phyloP scores from a whole-genome alignment of 2,797 vertebrate genomes.

The Benthosema pterotum region DNA sequence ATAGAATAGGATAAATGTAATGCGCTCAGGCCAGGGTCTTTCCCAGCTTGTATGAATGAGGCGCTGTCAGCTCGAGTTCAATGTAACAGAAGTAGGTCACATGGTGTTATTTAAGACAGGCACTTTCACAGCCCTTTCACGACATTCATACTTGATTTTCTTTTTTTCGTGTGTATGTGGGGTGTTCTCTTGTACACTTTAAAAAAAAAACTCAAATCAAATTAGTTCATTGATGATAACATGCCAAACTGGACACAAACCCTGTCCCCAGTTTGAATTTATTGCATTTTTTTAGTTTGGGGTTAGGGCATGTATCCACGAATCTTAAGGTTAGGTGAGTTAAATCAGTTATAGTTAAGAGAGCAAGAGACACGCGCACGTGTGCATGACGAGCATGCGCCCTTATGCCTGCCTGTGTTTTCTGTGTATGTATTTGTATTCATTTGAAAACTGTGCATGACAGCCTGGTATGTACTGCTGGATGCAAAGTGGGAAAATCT shows the following conservation, averaged over 20 bases:
- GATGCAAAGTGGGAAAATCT: conserved; percentile 39
- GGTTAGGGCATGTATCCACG: no score
- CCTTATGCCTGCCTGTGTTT: conserved; percentile 3
- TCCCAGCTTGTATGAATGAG: conserved; percentile 62
- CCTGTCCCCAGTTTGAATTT: no score
- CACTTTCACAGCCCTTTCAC: conserved; percentile 47
- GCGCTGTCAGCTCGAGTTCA: conserved; percentile 57
- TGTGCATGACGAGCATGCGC: not conserved
- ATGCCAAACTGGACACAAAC: no score
- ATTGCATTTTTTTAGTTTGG: no score
- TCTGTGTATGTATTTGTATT: conserved; percentile 18
- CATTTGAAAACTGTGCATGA: no score
- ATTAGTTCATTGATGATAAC: no score
- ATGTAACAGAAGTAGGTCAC: conserved; percentile 60
- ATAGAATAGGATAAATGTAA: conserved; percentile 56
- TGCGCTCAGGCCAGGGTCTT: conserved; percentile 53
- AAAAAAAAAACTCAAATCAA: no score
- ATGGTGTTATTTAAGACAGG: conserved; percentile 54
- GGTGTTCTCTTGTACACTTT: not conserved
- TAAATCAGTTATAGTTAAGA: no score
- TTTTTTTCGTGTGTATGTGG: conserved; percentile 19
- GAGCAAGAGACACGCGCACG: not conserved
- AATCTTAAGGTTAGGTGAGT: no score
- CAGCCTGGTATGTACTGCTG: conserved; percentile 6
- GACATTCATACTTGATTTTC: conserved; percentile 34